Evolutionary conservation across 2,888 invertebrate species (phyloP).

Genomic region (Tetragonisca angustula): DNA sequence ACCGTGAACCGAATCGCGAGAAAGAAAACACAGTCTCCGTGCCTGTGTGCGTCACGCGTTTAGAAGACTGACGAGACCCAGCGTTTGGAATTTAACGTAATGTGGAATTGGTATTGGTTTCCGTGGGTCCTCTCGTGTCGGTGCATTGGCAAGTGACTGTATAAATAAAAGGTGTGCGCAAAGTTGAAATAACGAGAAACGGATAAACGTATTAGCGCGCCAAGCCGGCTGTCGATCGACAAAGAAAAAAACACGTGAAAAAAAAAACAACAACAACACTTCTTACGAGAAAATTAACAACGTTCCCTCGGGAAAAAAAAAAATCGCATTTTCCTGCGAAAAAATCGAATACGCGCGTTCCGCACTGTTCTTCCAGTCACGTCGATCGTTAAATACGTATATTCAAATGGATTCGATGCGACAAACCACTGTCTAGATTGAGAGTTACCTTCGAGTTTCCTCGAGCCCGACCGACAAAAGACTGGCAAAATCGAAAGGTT

Average conservation of each 20-base stretch:
- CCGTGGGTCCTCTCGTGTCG: slow-evolving; percentile 1
- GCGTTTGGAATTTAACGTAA: slow-evolving; percentile 1
- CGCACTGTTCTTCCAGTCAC: neutral
- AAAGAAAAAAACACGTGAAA: neutral
- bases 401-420: neutral
- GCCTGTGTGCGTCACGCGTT: neutral
- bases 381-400: neutral
- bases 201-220: neutral
- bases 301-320: neutral
- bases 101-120: neutral
- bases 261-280: neutral
- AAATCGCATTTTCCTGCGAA: neutral
- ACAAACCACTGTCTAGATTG: neutral
- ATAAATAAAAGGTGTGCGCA: neutral
- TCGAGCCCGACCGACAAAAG: slow-evolving; percentile 7
- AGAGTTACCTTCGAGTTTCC: neutral
- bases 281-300: neutral
- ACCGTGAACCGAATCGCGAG: neutral
- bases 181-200: neutral
- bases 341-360: neutral
- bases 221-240: slow-evolving; percentile 1
- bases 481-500: slow-evolving; percentile 20
- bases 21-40: neutral
- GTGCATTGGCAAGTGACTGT: neutral
- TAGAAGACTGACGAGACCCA: slow-evolving; percentile 19